These are phyloP conservation scores for Bostrychus sinensis DNA, from an alignment of 2,113 vertebrate species.

Conservation along the genomic window DNA sequence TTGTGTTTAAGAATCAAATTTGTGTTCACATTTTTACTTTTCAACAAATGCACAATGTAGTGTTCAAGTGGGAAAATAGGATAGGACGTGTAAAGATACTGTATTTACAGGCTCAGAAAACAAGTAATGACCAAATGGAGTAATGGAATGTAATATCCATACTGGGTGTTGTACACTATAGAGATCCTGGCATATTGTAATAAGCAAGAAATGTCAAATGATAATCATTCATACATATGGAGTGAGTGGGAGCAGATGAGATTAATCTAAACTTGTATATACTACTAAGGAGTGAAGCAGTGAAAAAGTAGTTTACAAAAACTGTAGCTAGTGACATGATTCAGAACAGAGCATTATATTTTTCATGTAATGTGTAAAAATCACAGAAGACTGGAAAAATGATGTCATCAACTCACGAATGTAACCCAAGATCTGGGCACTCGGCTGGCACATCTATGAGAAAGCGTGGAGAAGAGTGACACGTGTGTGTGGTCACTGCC, in stretches of 20 bases:
- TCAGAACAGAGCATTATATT: slow-evolving; percentile 34
- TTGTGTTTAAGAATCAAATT: slow-evolving; percentile 11
- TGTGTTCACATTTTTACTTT: slow-evolving; percentile 21
- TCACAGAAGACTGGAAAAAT: slow-evolving; percentile 25
- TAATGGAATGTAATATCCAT: no score
- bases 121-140: no score
- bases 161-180: background rate
- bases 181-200: background rate
- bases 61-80: slow-evolving; percentile 2
- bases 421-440: slow-evolving; percentile 59
- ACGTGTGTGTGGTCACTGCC: slow-evolving; percentile 16
- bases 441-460: slow-evolving; percentile 16
- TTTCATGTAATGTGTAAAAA: slow-evolving; percentile 23
- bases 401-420: slow-evolving; percentile 58
- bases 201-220: background rate
- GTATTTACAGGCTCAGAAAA: no score
- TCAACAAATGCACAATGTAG: slow-evolving; percentile 35
- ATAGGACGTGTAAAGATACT: no score
- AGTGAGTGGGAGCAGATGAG: background rate
- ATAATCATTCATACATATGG: slow-evolving; percentile 1
- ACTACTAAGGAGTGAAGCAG: slow-evolving; percentile 22
- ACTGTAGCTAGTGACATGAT: slow-evolving; percentile 32
- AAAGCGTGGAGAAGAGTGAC: slow-evolving; percentile 13
- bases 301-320: slow-evolving; percentile 18
- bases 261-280: slow-evolving; percentile 27